Base-by-base conservation (phyloP, 1,140 invertebrate genomes). In the Drosophila melanica region DNA sequence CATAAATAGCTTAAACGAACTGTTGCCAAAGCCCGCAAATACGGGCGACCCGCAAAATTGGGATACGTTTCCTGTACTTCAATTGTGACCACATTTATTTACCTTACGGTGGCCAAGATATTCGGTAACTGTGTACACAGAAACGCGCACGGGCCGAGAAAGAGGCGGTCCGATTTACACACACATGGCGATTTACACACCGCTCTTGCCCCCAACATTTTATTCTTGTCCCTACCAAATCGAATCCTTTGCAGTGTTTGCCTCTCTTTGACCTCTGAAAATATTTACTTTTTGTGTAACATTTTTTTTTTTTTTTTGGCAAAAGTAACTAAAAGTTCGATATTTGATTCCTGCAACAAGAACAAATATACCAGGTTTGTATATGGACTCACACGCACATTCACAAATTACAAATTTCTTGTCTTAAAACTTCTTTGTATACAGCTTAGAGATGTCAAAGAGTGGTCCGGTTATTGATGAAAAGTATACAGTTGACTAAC, bases 251-350 rank as follows among this genome's bases (percentile, higher is more conserved):
- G 2, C 14, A 12, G 12, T 41, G 39, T 14, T 41, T 41, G 39
- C 10, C 33, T 35, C 30, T 33, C 8, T 35, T 35, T 41, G 9
- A 45, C 8, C 42, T 11, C 9, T 10, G 42, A 9, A 45, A 45
- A 45, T 45, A 18, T 45, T 45, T 20, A 20, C 9, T 8, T 45
- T 20, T 45, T 18, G 3, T 18, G 16, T 20, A 45, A 18, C 3
- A 20, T 45, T n/a, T 45, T 18, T 44, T 1, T 45, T n/a, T 45
- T 18, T 44, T 1, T 23, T 23, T 45, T 45, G 8, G 9, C 16
- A 45, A 45, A 45, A 45, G 42, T 45, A 45, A 45, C 8, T 41
- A 41, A n/a, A 41, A 14, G n/a, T 41, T 14, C n/a, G n/a, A 41
- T 41, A n/a, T 14, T 14, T 14, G 42, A 10, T 45, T 45, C 18